Conservation (phyloP, 2,113 vertebrate genomes). For the Camelus dromedarius region DNA sequence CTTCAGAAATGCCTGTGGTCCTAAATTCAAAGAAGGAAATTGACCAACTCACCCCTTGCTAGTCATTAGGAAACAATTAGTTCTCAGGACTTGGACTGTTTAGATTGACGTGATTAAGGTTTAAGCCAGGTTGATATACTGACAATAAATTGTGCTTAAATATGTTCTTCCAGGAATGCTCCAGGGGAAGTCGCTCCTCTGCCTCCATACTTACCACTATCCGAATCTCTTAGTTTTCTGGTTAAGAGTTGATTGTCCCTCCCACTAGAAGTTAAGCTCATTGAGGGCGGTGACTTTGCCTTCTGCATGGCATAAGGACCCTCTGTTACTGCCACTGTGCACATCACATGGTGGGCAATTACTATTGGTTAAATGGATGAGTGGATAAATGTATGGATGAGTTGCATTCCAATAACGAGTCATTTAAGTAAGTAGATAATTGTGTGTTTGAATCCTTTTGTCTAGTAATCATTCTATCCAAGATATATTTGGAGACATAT, state of each 20-base stretch:
- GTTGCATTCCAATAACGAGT: not conserved
- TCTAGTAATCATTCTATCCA: not conserved
- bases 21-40: constrained; percentile 9
- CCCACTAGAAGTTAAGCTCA: not conserved
- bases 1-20: not conserved
- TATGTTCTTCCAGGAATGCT: not conserved
- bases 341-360: not conserved
- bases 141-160: not conserved
- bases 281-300: not conserved
- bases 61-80: not conserved
- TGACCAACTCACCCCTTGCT: not conserved
- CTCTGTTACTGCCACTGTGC: not conserved
- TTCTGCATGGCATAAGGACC: not conserved
- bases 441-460: not conserved
- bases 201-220: not conserved
- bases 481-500: not conserved
- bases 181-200: not conserved
- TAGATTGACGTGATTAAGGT: not conserved
- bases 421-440: not conserved
- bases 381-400: not conserved
- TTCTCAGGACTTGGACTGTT: not conserved
- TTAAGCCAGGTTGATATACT: not conserved
- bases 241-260: not conserved
- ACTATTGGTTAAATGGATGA: not conserved
- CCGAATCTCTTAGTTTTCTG: not conserved